Evolutionary conservation across 2,888 invertebrate genomes (phyloP).

Genomic region (Mechanitis messenoides): DNA sequence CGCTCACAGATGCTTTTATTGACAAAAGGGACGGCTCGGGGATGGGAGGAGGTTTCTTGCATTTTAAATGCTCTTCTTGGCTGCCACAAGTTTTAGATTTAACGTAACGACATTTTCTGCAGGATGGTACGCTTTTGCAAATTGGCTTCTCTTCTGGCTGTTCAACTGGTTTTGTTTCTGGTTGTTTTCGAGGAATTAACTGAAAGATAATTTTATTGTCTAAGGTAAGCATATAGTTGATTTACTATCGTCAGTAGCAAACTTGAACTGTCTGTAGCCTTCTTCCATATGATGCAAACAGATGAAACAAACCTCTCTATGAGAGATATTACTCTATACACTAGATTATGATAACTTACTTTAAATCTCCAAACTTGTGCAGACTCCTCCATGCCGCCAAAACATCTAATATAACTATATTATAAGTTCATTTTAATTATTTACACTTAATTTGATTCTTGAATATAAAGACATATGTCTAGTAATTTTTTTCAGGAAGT

Average conservation of each 20-base stretch:
- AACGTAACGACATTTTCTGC: conserved; percentile 11
- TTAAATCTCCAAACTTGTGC: conserved; percentile 1
- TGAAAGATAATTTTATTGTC: too few species aligned
- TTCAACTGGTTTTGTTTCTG: not conserved
- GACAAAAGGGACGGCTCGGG: conserved; percentile 1
- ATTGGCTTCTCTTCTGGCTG: not conserved
- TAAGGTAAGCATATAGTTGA: too few species aligned
- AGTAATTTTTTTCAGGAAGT: too few species aligned
- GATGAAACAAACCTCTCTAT: too few species aligned
- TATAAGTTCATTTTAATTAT: too few species aligned
- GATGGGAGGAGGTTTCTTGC: not conserved
- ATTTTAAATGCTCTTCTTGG: not conserved
- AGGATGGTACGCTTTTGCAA: not conserved
- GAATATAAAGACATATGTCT: too few species aligned
- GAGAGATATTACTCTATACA: not conserved
- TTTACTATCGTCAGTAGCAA: too few species aligned
- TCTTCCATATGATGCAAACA: too few species aligned
- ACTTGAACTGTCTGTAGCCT: too few species aligned
- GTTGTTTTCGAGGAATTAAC: too few species aligned
- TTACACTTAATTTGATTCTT: too few species aligned
- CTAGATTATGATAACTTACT: not conserved
- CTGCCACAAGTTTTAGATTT: conserved; percentile 15
- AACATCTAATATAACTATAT: not conserved
- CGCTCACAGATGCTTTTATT: not conserved
- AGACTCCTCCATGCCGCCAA: conserved; percentile 5